Base-by-base conservation (phyloP, 2,888 invertebrate species). In the Heliothis peltigera region DNA sequence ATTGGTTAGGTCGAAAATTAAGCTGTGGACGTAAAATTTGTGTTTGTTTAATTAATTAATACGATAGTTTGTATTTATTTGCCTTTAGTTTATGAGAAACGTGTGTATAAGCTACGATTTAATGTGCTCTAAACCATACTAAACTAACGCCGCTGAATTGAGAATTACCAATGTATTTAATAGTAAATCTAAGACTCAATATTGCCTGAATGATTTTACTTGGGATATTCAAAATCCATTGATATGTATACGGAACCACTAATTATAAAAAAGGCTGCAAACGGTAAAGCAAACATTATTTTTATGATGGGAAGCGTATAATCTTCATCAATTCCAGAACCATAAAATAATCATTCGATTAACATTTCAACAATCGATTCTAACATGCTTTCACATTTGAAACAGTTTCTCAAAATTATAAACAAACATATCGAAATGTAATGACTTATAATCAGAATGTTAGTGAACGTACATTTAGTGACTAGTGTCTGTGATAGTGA, bases 401-500 rank as follows among this genome's bases (percentile, higher is more conserved):
- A 78, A 66, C 71, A 61, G 59, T 79, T 74, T 80, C 77, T 75
- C 72, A 74, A 78, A 81, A 83, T 80, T 77, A 81, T 81, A 85
- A 87, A 85, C 84, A 86, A 87, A 87, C 83, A 88, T 81, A 83
- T 81, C 74, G 76, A 84, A 80, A 80, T 77, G 82, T 87, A 88
- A 89, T 87, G 87, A 88, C 88, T 87, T 88, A 86, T 88, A 89
- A 91, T 91, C 90, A 89, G 88, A 86, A 81, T 78, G 82, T 42
- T 84, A 86, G 87, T 87, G 83, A 44, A 25, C 89, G 74, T 83
- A 82, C 85, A 84, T 53, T 58, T 66, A 81, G 77, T 70, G 53
- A 74, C 47, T 73, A 65, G 75, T 52, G 42, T 42, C 19, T 60
- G 15, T 28, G 12, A 12, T 51, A 19, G 55, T n/a, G 46, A 21